These are phyloP conservation scores for Macquaria ambigua DNA, from an alignment of 2,113 vertebrate species.

Conservation along the genomic window DNA sequence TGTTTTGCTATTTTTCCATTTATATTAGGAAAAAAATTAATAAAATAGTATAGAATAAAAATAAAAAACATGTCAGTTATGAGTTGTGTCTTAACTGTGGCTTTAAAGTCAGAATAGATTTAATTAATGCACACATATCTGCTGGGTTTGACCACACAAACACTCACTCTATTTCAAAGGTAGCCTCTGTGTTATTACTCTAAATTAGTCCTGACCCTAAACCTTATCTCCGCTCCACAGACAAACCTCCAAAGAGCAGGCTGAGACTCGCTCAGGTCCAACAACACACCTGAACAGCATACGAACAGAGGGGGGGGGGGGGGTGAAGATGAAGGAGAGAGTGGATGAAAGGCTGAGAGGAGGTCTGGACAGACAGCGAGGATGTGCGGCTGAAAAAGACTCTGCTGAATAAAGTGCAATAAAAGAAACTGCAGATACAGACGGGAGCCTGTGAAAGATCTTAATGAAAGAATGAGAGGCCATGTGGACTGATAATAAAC, in stretches of 20 bases:
- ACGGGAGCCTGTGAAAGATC: neutral
- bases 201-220: conserved; percentile 49
- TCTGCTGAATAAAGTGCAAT: conserved; percentile 4
- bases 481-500: neutral
- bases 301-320: conserved; percentile 22
- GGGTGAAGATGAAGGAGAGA: conserved; percentile 7
- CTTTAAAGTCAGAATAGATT: neutral
- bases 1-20: no score
- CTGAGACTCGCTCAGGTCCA: conserved; percentile 57
- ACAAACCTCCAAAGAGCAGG: conserved; percentile 34
- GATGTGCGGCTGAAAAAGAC: conserved; percentile 35
- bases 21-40: no score
- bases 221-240: conserved; percentile 34
- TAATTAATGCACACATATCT: neutral
- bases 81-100: neutral
- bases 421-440: neutral
- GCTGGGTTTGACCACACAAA: neutral
- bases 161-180: neutral
- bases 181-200: conserved; percentile 14
- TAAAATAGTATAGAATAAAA: no score
- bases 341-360: conserved; percentile 54
- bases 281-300: conserved; percentile 74
- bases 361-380: conserved; percentile 43
- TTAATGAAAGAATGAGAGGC: neutral
- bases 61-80: no score